These are phyloP conservation scores for Menidia menidia DNA, from an alignment of 2,797 vertebrate species.

Conservation along the genomic window DNA sequence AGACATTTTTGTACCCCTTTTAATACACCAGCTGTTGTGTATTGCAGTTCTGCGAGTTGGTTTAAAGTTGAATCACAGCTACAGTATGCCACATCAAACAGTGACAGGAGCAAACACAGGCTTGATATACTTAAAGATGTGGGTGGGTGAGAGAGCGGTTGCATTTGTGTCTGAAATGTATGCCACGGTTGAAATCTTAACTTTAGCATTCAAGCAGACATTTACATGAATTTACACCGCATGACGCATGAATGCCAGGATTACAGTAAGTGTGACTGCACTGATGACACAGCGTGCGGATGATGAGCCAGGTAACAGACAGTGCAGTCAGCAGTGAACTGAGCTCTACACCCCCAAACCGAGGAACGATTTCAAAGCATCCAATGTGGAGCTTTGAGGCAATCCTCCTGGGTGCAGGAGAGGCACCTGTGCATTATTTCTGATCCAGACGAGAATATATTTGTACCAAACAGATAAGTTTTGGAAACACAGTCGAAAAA, in stretches of 20 bases:
- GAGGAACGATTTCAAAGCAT: conserved; percentile 56
- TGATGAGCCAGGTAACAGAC: conserved; percentile 65
- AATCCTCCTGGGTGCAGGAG: conserved; percentile 36
- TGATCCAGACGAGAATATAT: conserved; percentile 48
- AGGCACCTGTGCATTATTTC: conserved; percentile 42
- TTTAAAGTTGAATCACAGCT: conserved; percentile 18
- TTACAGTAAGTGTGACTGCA: conserved; percentile 61
- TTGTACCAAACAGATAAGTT: conserved; percentile 17
- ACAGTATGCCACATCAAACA: conserved; percentile 6
- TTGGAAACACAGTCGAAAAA: conserved; percentile 26
- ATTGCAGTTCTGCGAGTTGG: conserved; percentile 21
- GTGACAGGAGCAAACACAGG: conserved; percentile 1
- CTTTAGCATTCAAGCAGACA: conserved; percentile 22
- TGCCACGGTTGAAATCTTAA: conserved; percentile 13
- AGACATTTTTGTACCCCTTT: conserved; percentile 8
- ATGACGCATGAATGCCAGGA: conserved; percentile 39
- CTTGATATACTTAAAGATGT: conserved; percentile 12
- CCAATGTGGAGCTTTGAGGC: conserved; percentile 51
- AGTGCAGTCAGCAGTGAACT: conserved; percentile 35
- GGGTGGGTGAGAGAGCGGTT: neutral
- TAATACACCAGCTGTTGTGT: conserved; percentile 5
- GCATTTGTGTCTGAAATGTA: conserved; percentile 23
- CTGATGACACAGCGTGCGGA: conserved; percentile 58
- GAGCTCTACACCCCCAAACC: conserved; percentile 25
- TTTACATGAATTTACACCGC: conserved; percentile 36